Evolutionary conservation across 2,888 invertebrate genomes (phyloP).

Genomic region (Sphecodes monilicornis): DNA sequence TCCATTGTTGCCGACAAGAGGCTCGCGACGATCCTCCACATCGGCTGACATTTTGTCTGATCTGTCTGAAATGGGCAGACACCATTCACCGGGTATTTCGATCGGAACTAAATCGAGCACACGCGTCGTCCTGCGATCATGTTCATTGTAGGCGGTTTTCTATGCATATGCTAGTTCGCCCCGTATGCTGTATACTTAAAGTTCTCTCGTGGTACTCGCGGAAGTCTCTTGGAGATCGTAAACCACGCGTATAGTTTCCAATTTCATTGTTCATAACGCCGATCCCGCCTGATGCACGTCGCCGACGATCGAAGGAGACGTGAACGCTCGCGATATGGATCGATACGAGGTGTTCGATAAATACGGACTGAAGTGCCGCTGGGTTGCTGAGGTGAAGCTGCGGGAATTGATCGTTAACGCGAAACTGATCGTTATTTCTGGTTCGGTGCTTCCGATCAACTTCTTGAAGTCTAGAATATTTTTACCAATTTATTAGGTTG

Average conservation of each 20-base stretch:
- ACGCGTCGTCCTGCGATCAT: background rate
- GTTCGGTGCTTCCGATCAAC: background rate
- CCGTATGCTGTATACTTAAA: background rate
- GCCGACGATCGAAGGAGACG: slow-evolving; percentile 33
- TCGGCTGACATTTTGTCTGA: slow-evolving; percentile 25
- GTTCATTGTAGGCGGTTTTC: slow-evolving; percentile 22
- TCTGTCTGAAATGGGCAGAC: slow-evolving; percentile 18
- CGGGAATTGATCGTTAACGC: background rate
- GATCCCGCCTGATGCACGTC: slow-evolving; percentile 22
- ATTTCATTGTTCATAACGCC: slow-evolving; percentile 47
- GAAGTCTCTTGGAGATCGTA: slow-evolving; percentile 27
- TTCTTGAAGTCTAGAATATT: background rate
- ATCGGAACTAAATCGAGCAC: slow-evolving; percentile 8
- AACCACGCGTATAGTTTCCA: slow-evolving; percentile 57
- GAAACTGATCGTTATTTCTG: background rate
- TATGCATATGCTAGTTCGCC: background rate
- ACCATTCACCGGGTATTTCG: slow-evolving; percentile 22
- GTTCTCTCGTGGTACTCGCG: slow-evolving; percentile 11
- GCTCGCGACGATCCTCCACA: slow-evolving; percentile 41
- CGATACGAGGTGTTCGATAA: slow-evolving; percentile 6
- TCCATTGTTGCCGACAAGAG: slow-evolving; percentile 41
- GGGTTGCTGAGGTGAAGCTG: background rate
- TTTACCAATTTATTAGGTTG: background rate
- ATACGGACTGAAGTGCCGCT: too few relatives aligned
- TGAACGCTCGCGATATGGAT: slow-evolving; percentile 10